phyloP scores from a whole-genome alignment of 2,113 vertebrate genomes.

The human (Homo sapiens) region DNA sequence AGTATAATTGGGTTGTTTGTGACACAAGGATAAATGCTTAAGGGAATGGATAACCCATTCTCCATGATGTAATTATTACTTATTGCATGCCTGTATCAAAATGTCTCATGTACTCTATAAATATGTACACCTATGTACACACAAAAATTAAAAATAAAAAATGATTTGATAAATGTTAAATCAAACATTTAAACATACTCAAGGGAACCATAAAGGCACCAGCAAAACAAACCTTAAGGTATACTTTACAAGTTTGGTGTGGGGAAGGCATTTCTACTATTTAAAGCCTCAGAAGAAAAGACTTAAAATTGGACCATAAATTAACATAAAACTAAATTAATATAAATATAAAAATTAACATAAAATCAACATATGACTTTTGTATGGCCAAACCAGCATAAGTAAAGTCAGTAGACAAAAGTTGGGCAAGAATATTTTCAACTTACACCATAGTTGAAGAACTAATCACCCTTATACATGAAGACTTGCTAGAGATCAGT shows the following conservation, averaged over 20 bases:
- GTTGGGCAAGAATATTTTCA: background rate
- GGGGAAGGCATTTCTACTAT: background rate
- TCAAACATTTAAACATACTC: background rate
- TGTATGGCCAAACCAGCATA: background rate
- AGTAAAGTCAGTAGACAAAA: constrained; percentile 8
- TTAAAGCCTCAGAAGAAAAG: constrained; percentile 5
- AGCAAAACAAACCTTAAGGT: background rate
- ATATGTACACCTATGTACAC: too few relatives aligned
- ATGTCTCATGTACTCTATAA: too few relatives aligned
- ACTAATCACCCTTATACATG: background rate
- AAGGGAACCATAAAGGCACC: background rate
- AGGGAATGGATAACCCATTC: too few relatives aligned
- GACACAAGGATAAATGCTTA: too few relatives aligned
- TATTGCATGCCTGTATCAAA: too few relatives aligned
- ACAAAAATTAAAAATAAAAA: too few relatives aligned
- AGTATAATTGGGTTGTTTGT: too few relatives aligned
- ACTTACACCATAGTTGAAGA: background rate
- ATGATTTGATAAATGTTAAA: background rate
- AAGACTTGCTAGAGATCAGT: constrained; percentile 33
- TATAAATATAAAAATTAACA: background rate
- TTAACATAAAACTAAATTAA: background rate
- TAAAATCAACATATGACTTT: background rate
- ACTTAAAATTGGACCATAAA: background rate
- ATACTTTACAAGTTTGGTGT: background rate
- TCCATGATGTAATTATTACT: too few relatives aligned